phyloP scores from a whole-genome alignment of 2,888 invertebrate genomes.

The Meganola albula region DNA sequence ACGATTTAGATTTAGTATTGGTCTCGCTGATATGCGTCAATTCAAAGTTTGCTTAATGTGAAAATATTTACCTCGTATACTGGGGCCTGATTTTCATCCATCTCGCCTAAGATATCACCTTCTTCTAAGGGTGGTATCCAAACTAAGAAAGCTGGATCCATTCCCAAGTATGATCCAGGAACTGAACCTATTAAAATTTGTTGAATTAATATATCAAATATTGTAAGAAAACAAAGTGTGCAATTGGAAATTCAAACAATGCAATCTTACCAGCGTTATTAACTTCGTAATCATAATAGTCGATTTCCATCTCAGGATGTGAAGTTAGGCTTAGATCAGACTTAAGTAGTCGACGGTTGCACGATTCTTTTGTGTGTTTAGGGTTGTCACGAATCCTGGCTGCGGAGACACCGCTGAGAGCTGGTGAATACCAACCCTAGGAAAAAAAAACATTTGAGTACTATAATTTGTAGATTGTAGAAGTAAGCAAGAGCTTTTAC shows the following conservation, averaged over 20 bases:
- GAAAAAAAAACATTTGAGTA: background rate
- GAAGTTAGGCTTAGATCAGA: constrained; percentile 88
- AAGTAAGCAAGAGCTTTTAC: too few relatives aligned
- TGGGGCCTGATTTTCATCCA: constrained; percentile 68
- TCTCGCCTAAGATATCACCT: constrained; percentile 80
- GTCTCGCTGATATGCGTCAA: too few relatives aligned
- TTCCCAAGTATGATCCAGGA: constrained; percentile 90
- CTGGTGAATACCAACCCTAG: constrained; percentile 85
- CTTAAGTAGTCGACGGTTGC: constrained; percentile 82
- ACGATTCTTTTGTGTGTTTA: constrained; percentile 87
- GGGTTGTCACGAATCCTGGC: constrained; percentile 82
- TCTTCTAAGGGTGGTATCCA: constrained; percentile 91
- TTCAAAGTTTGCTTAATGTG: too few relatives aligned
- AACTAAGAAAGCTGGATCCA: constrained; percentile 92
- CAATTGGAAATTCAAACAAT: background rate
- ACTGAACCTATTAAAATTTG: constrained; percentile 86
- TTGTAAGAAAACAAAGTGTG: too few relatives aligned
- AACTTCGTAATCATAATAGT: constrained; percentile 93
- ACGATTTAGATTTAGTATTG: too few relatives aligned
- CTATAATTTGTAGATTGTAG: too few relatives aligned
- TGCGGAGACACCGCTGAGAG: constrained; percentile 80
- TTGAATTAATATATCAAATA: constrained; percentile 24
- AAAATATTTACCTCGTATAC: constrained; percentile 63
- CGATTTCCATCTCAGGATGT: constrained; percentile 88
- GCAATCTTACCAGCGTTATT: constrained; percentile 78